These are phyloP conservation scores for Trichogramma dendrolimi DNA, from an alignment of 2,888 invertebrate species.

Conservation along the genomic window DNA sequence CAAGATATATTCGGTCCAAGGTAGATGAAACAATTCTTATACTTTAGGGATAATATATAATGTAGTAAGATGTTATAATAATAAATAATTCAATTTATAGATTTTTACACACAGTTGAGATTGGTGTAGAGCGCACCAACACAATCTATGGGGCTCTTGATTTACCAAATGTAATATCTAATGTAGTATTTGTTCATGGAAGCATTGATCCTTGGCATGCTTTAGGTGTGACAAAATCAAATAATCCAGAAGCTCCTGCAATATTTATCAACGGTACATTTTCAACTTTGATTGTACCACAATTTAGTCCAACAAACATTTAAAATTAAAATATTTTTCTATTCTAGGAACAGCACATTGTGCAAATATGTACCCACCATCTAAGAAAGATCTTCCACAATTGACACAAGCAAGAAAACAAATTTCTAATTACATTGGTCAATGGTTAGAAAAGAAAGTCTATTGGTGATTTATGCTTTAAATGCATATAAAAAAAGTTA, in stretches of 20 bases:
- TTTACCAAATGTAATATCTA: constrained; percentile 58
- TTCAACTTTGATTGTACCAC: background rate
- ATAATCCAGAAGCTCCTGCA: constrained; percentile 60
- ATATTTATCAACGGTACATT: constrained; percentile 69
- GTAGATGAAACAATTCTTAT: constrained; percentile 45
- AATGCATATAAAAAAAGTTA: background rate
- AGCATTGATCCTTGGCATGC: constrained; percentile 88
- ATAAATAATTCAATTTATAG: constrained; percentile 17
- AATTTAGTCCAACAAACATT: background rate
- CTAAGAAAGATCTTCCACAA: constrained; percentile 63
- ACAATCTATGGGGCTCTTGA: constrained; percentile 72
- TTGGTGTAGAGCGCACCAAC: constrained; percentile 70
- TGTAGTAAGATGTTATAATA: background rate
- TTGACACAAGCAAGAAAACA: constrained; percentile 66
- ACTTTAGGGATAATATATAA: no score
- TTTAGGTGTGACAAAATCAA: constrained; percentile 65
- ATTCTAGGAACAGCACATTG: constrained; percentile 86
- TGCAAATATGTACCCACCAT: constrained; percentile 85
- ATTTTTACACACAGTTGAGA: constrained; percentile 55
- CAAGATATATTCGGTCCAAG: constrained; percentile 74
- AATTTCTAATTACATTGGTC: constrained; percentile 58
- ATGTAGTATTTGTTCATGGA: constrained; percentile 83
- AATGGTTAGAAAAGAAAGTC: constrained; percentile 55
- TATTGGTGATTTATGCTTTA: constrained; percentile 4
- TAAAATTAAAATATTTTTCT: constrained; percentile 1